A percentile compares a stretch with the other conserved stretches of the same genome.
Conservation (phyloP, 2,797 vertebrate species). For the Enteromius thamalakanensis region DNA sequence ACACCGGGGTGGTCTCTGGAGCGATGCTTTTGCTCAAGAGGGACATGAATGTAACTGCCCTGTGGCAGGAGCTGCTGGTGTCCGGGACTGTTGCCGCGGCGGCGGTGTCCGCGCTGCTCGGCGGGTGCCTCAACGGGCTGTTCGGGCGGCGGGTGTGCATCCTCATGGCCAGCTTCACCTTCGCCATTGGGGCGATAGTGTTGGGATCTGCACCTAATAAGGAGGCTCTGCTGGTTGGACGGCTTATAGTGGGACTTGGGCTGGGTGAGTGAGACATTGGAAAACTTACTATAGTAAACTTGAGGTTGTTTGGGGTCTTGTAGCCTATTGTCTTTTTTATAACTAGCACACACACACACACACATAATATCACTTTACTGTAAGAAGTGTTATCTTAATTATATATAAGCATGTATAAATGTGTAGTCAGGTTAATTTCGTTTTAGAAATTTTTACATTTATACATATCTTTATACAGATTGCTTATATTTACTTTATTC, state of each 20-base stretch:
- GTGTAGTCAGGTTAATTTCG: too few relatives aligned
- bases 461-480: background rate
- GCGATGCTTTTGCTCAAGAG: constrained; percentile 92
- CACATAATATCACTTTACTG: background rate
- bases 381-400: background rate
- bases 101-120: constrained; percentile 88
- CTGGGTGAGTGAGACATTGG: constrained; percentile 83
- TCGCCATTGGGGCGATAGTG: constrained; percentile 85
- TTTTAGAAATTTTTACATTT: too few relatives aligned
- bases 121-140: constrained; percentile 88
- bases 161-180: constrained; percentile 89
- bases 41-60: constrained; percentile 86
- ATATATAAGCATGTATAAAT: too few relatives aligned
- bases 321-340: too few relatives aligned
- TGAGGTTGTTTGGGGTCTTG: background rate
- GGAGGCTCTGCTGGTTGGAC: constrained; percentile 88
- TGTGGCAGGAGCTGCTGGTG: constrained; percentile 96
- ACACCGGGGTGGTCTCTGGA: constrained; percentile 96
- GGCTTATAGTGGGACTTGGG: constrained; percentile 90
- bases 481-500: background rate
- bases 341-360: too few relatives aligned
- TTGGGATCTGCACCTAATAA: constrained; percentile 86
- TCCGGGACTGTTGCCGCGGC: constrained; percentile 92
- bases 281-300: constrained; percentile 19
- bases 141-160: constrained; percentile 91